Evolutionary conservation across 2,888 invertebrate genomes (phyloP), one percentile per base, ranked within the genome.

Genomic region (Physocephala rufipes): DNA sequence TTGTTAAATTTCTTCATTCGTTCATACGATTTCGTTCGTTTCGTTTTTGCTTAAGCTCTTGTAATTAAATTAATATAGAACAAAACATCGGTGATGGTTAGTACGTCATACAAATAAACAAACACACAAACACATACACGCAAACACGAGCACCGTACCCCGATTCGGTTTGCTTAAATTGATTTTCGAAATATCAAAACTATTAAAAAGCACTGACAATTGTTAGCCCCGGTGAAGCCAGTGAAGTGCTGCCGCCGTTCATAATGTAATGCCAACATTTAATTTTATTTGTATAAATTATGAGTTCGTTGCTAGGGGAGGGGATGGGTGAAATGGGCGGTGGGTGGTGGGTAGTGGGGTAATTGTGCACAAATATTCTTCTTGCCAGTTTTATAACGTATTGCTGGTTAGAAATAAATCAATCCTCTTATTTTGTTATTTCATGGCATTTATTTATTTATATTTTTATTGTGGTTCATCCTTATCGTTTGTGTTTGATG

Each of bases 381-480:
- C 36, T 9, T 36, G 36, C 5, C 36, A 36, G 36, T 36, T 36
- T 36, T 36, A 36, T 36, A 36, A 36, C 9, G 36, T 36, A 36
- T 36, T 49, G 47, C 47, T 47, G n/a, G 53, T 9, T 53, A 21
- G 21, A 53, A 53, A 53, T 53, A 53, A 53, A 53, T 53, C 53
- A 53, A 53, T 53, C 21, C 53, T 19, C 53, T 53, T 53, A 53
- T 51, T 51, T 51, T 51, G 51, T 21, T 51, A 21, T 55, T 55
- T 55, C 9, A 36, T 36, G 36, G 36, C 9, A 36, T 36, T 36
- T 36, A 36, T 36, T 36, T 36, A 7, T 36, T 36, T 36, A n/a
- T 36, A 7, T 36, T 36, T 36, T 36, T 36, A 9, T 36, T 36
- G 4, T 36, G 5, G 4, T 36, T 36, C 36, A 7, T 36, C 36